Conservation (phyloP, 2,797 vertebrate genomes). For the Paguma larvata region DNA sequence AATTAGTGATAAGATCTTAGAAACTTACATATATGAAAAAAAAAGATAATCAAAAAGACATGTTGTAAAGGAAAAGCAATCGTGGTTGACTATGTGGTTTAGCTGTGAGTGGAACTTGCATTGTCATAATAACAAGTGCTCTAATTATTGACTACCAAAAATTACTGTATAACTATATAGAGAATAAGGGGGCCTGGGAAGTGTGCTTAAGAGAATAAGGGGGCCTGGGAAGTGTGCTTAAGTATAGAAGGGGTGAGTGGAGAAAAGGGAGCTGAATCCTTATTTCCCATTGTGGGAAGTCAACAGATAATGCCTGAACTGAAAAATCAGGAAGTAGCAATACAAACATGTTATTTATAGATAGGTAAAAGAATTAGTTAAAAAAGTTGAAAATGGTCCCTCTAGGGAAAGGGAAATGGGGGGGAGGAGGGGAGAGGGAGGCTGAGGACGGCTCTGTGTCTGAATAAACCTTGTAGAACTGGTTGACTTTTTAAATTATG, state of each 20-base stretch:
- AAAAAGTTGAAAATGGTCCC: conserved; percentile 26
- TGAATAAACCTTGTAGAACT: neutral
- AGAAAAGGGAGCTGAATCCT: neutral
- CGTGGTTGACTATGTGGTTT: neutral
- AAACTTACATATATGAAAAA: neutral
- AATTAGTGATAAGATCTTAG: neutral
- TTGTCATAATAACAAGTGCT: neutral
- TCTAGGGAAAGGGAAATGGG: conserved; percentile 26
- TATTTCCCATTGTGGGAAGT: neutral
- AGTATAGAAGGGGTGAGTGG: neutral
- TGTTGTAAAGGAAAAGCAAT: neutral
- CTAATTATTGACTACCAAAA: neutral
- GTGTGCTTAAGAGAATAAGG: neutral
- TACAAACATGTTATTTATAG: conserved; percentile 58
- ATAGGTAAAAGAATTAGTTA: conserved; percentile 56
- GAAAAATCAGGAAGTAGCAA: conserved; percentile 62
- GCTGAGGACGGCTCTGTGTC: neutral
- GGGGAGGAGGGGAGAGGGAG: neutral
- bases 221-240: accelerated
- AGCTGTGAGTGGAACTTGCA: neutral
- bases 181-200: neutral
- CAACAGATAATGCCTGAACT: conserved; percentile 24
- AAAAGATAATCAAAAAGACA: neutral
- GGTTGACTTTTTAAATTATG: neutral
- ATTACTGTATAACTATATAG: neutral